Base-by-base conservation (phyloP, 2,113 vertebrate species). In the Aptenodytes forsteri region DNA sequence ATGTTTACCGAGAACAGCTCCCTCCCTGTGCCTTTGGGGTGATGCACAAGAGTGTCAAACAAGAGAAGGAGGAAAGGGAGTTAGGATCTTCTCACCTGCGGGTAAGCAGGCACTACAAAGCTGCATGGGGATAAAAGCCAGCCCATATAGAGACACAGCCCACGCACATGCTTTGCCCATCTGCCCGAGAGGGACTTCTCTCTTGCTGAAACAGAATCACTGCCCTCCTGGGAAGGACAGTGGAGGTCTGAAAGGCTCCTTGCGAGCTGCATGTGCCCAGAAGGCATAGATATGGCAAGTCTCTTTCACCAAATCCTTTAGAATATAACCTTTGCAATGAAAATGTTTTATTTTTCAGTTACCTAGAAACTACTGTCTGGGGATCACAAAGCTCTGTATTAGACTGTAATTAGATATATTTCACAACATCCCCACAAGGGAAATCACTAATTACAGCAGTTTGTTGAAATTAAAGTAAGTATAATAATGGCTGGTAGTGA, bases 371-470 rank as follows among this genome's bases (percentile, higher is more conserved):
- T 34, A 26, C 21, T 78, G 23, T 70, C 59, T 64, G 64, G 38
- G 59, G 59, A 94, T 47, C 59, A 78, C 47, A 89, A 82, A 89
- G 69, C 26, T 91, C 59, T 11, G 14, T 62, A 6, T 70, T 62
- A 55, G 27, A 40, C 38, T n/a, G 47, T 44, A 89, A 87, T 89
- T 75, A 93, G 84, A 66, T 40, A 4, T 4, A 67, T 96, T 95
- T 95, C 87, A 89, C n/a, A 94, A 96, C 56, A 65, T 34, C 23
- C 16, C 61, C 65, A 8, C 0, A 1, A 91, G 87, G 56, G 34
- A 82, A 93, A 54, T 96, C 69, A 65, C 87, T 87, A 95, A 96
- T 94, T 96, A 75, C 65, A 84, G 77, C 61, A 91, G 81, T 93
- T 94, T 96, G 89, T 67, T 82, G 70, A 93, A 95, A 92, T 87